Evolutionary conservation across 2,888 invertebrate genomes (phyloP).

Genomic region (Stenurella melanura): DNA sequence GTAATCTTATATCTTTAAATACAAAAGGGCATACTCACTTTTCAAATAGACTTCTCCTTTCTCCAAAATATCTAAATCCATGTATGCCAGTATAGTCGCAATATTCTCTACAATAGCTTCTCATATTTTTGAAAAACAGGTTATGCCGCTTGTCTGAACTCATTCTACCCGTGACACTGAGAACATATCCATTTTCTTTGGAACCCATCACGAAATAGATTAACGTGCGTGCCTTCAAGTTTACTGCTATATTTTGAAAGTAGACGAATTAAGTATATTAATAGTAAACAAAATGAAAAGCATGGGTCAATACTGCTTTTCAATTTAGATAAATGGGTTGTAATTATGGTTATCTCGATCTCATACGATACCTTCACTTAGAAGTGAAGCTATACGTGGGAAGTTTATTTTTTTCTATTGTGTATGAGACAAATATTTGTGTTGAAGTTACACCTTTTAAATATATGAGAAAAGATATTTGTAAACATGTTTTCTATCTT

Average conservation of each 20-base stretch:
- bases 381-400: too few relatives aligned
- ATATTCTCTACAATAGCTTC: conserved; percentile 49
- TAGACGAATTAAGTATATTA: conserved; percentile 31
- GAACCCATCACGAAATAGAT: conserved; percentile 43
- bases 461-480: conserved; percentile 15
- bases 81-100: conserved; percentile 48
- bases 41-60: conserved; percentile 48
- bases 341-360: conserved; percentile 16
- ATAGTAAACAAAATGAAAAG: conserved; percentile 30
- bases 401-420: too few relatives aligned
- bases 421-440: conserved; percentile 10
- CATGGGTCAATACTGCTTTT: conserved; percentile 3
- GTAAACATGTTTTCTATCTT: neutral
- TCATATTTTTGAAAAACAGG: conserved; percentile 32
- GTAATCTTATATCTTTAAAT: too few relatives aligned
- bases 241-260: conserved; percentile 32
- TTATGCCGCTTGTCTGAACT: conserved; percentile 12
- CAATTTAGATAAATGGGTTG: conserved; percentile 24
- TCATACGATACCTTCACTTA: neutral
- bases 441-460: neutral
- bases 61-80: conserved; percentile 50
- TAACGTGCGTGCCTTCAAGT: conserved; percentile 22
- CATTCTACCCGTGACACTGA: conserved; percentile 39
- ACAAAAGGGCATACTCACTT: conserved; percentile 60
- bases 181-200: conserved; percentile 42